Evolutionary conservation across 1,140 invertebrate species (phyloP).

Genomic region (Drosophila santomea): DNA sequence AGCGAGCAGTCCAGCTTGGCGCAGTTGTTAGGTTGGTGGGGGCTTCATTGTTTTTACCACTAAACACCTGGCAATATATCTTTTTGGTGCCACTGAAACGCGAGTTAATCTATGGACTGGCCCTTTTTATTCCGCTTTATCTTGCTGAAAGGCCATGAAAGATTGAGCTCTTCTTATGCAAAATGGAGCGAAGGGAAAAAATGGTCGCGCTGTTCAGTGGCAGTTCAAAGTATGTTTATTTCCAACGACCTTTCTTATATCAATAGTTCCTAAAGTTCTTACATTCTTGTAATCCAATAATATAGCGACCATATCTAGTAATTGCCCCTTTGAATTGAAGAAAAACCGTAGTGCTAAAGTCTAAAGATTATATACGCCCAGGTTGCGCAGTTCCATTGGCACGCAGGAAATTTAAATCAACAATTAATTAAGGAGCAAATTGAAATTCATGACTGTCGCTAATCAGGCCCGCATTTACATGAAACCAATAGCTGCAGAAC

Average conservation of each 20-base stretch:
- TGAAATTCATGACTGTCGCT: constrained; percentile 76
- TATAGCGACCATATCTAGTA: too few relatives aligned
- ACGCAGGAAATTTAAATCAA: constrained; percentile 68
- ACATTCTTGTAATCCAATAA: too few relatives aligned
- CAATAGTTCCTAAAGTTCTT: too few relatives aligned
- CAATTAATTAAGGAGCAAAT: constrained; percentile 77
- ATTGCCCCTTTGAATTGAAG: neutral
- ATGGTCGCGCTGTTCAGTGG: neutral
- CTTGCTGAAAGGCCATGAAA: constrained; percentile 13
- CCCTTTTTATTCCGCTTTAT: constrained; percentile 12
- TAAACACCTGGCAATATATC: constrained; percentile 47
- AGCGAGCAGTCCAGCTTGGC: constrained; percentile 20
- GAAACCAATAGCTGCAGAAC: constrained; percentile 59
- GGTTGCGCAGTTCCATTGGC: constrained; percentile 23
- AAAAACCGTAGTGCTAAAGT: neutral
- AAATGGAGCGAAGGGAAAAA: neutral
- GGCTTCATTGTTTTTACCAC: constrained; percentile 36
- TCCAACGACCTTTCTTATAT: too few relatives aligned
- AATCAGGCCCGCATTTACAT: constrained; percentile 76
- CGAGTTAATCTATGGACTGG: constrained; percentile 18
- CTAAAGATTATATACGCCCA: neutral
- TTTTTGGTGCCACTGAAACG: constrained; percentile 29
- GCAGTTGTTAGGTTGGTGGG: neutral
- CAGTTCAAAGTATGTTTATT: neutral
- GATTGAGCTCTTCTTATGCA: constrained; percentile 36